These are phyloP conservation scores for Pyrrhia umbra DNA, from an alignment of 2,888 invertebrate genomes.

Conservation along the genomic window DNA sequence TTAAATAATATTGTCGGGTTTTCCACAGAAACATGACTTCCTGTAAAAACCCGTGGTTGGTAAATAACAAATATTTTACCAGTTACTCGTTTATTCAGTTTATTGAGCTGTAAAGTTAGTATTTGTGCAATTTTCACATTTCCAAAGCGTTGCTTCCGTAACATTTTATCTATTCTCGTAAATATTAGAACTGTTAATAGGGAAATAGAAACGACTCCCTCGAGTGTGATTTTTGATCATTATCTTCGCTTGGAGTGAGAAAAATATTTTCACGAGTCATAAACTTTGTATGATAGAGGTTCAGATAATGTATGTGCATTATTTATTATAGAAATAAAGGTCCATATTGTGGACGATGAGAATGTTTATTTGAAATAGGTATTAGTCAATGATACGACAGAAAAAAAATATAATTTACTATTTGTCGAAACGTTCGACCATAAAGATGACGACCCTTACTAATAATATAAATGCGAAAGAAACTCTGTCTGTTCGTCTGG, in stretches of 20 bases:
- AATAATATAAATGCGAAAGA: no score
- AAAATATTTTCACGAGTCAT: conserved; percentile 59
- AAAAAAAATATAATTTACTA: neutral
- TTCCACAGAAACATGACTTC: no score
- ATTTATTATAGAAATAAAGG: conserved; percentile 39
- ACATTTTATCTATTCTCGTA: neutral
- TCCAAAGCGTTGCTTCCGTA: conserved; percentile 2
- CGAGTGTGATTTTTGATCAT: conserved; percentile 57
- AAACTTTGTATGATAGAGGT: conserved; percentile 60
- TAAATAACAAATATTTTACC: conserved; percentile 46
- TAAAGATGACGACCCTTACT: no score
- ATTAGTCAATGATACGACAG: neutral
- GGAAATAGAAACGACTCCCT: conserved; percentile 52
- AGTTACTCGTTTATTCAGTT: conserved; percentile 35
- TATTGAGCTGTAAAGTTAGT: conserved; percentile 23
- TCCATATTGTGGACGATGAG: conserved; percentile 9
- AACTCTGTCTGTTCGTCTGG: no score
- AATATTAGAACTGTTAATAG: conserved; percentile 44
- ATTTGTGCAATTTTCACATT: neutral
- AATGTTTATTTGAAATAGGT: conserved; percentile 36
- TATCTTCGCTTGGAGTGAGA: conserved; percentile 48
- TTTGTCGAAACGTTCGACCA: neutral
- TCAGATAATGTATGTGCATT: conserved; percentile 46
- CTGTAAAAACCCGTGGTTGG: conserved; percentile 14
- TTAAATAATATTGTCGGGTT: no score